Evolutionary conservation across 1,140 invertebrate species (phyloP), one percentile per base, ranked within the genome.

Genomic region (Drosophila equinoxialis): DNA sequence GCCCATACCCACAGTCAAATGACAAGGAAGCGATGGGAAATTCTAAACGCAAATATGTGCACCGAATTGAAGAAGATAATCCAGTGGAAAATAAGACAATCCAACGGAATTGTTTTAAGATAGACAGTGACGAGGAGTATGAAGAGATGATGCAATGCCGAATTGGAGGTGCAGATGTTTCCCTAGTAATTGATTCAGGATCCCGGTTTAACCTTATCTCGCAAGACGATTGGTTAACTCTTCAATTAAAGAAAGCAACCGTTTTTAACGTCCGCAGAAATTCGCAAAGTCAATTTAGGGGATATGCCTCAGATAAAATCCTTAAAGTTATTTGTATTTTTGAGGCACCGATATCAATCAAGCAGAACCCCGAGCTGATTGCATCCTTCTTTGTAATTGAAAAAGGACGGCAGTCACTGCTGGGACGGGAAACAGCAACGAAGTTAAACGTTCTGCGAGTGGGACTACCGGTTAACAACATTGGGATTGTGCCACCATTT

Each of bases 301-400:
- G 5, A 30, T 30, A 30, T 6, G 30, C 30, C 30, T 30, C 5
- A 30, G n/a, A n/a, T n/a, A n/a, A n/a, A 6, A 30, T 30, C 30
- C 30, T 30, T 30, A 30, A 30, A 30, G 30, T 30, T 30, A 1
- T 30, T 30, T 30, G 30, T 6, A 30, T 30, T 30, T 30, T 30
- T 30, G 30, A 30, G 30, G 30, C 61, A 23, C 45, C 60, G 35
- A 70, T 70, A 37, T 37, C 54, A 20, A 39, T 71, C 14, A 17
- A 37, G 30, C 26, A 14, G 20, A 33, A 58, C 13, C 7, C 60
- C n/a, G 68, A 70, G 35, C 41, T 41, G 23, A 59, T 70, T 62
- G 54, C 59, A 45, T 35, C 37, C 35, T 70, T 63, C 41, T 63
- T 54, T 14, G 67, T 68, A 62, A 63, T 63, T 33, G 35, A 63